Evolutionary conservation across 2,888 invertebrate genomes (phyloP).

Genomic region (Mesochorus sp.): DNA sequence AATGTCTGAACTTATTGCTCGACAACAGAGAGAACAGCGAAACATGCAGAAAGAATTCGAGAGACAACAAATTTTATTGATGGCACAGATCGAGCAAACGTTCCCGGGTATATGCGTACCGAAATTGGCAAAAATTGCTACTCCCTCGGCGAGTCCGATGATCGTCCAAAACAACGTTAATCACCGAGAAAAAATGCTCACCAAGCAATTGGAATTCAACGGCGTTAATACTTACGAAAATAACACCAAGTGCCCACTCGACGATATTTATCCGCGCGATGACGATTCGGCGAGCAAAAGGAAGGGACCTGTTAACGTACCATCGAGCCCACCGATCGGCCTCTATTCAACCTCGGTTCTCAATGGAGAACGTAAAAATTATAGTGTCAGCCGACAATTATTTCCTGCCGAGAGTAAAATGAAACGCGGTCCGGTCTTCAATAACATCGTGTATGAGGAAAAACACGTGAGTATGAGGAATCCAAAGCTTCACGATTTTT

Average conservation of each 20-base stretch:
- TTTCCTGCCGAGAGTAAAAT: slow-evolving; percentile 75
- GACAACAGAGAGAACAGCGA: slow-evolving; percentile 86
- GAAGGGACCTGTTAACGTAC: slow-evolving; percentile 16
- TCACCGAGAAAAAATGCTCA: slow-evolving; percentile 1
- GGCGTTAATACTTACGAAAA: background rate
- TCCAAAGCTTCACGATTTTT: too few relatives aligned
- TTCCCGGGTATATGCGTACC: slow-evolving; percentile 73
- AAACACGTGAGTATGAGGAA: slow-evolving; percentile 73
- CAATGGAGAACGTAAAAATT: slow-evolving; percentile 60
- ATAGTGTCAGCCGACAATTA: slow-evolving; percentile 73
- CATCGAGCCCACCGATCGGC: slow-evolving; percentile 43
- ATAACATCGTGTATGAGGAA: slow-evolving; percentile 70
- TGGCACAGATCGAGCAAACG: slow-evolving; percentile 81
- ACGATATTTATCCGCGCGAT: slow-evolving; percentile 54
- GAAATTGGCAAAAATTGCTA: slow-evolving; percentile 55
- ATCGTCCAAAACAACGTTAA: background rate
- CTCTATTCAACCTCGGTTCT: slow-evolving; percentile 33
- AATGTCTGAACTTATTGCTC: slow-evolving; percentile 85
- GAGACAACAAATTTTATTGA: slow-evolving; percentile 85
- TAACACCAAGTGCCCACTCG: slow-evolving; percentile 48
- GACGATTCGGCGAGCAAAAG: slow-evolving; percentile 36
- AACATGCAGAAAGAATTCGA: slow-evolving; percentile 86
- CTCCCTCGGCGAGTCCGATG: slow-evolving; percentile 28
- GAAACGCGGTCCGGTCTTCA: slow-evolving; percentile 70
- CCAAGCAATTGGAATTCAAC: slow-evolving; percentile 27